Base-by-base conservation (phyloP, 2,797 vertebrate species). In the Cetoscarus ocellatus region DNA sequence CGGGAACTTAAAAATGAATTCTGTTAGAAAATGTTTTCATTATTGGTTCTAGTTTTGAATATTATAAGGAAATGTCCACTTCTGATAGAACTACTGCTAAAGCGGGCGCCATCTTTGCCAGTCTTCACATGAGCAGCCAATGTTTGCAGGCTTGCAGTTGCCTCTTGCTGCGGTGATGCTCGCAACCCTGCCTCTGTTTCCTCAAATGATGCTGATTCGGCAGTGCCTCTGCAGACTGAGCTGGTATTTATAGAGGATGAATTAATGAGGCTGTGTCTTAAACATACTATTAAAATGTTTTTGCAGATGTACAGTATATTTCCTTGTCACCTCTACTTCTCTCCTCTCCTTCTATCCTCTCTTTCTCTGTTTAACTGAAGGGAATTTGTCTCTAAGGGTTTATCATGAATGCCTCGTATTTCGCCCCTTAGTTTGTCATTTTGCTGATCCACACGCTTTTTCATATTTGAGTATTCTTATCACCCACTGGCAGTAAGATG, bases 391-490 rank as follows among this genome's bases (percentile, higher is more conserved):
- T 90, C 84, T 76, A 39, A 87, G 86, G 90, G 80, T 91, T 93
- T 91, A 91, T 91, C 89, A 82, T 82, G 87, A 88, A 73, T 86
- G 86, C 91, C 83, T 89, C 88, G 77, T 85, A 86, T 72, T 58
- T 51, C 74, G 82, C 74, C 69, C 67, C 54, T 59, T 44, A 75
- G 86, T 89, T 90, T 90, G 88, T 91, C 88, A 89, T 92, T 92
- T 88, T 92, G 92, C 91, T 93, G 92, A 93, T 91, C 87, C 90
- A 56, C 64, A 87, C 83, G 82, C 87, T 93, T 93, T 93, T 90
- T 85, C 90, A 92, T 91, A 91, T 92, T 93, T 91, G 87, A 91
- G 88, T 89, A 92, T 92, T 93, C 91, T 92, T 92, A 93, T 93
- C 91, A 85, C 91, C 85, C 79, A 59, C 87, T 65, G 75, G 88